Evolutionary conservation across 2,113 vertebrate species (phyloP).

Genomic region (Hemichromis elongatus): DNA sequence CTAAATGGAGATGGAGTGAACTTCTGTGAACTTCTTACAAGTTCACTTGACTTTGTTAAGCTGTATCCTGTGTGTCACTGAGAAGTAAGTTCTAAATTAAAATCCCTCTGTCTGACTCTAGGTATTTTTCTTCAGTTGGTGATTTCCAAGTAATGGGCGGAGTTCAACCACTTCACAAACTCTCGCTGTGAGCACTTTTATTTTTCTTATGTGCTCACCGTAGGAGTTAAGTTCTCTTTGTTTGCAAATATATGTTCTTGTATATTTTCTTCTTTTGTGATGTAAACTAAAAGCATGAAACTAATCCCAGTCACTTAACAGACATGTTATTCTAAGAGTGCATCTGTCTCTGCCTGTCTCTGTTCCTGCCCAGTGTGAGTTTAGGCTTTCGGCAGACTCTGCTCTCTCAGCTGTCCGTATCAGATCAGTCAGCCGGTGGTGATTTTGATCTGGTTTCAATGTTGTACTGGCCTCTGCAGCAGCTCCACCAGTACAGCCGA

Average conservation of each 20-base stretch:
- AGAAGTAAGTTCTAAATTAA: not conserved
- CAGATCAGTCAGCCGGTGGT: conserved; percentile 63
- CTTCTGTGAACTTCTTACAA: too few relatives aligned
- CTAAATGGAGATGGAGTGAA: not conserved
- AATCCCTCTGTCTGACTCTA: conserved; percentile 40
- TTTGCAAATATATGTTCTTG: not conserved
- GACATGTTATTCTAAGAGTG: not conserved
- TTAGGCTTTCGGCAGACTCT: conserved; percentile 77
- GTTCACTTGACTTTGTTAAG: not conserved
- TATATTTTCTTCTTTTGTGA: not conserved
- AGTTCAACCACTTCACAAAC: conserved; percentile 86
- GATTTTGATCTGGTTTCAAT: conserved; percentile 78
- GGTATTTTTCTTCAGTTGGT: conserved; percentile 84
- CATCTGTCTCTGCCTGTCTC: not conserved
- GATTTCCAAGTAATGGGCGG: conserved; percentile 95
- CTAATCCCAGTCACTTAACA: not conserved
- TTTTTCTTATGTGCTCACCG: not conserved
- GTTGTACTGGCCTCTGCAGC: conserved; percentile 86
- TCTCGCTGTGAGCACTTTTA: conserved; percentile 80
- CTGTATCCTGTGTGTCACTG: not conserved
- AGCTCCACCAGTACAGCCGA: conserved; percentile 85
- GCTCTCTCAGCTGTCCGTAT: conserved; percentile 77
- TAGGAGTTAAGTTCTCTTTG: not conserved
- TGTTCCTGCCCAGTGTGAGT: conserved; percentile 76
- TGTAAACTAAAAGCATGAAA: not conserved